Conservation (phyloP, 1,140 invertebrate species). For the Aphis gossypii region DNA sequence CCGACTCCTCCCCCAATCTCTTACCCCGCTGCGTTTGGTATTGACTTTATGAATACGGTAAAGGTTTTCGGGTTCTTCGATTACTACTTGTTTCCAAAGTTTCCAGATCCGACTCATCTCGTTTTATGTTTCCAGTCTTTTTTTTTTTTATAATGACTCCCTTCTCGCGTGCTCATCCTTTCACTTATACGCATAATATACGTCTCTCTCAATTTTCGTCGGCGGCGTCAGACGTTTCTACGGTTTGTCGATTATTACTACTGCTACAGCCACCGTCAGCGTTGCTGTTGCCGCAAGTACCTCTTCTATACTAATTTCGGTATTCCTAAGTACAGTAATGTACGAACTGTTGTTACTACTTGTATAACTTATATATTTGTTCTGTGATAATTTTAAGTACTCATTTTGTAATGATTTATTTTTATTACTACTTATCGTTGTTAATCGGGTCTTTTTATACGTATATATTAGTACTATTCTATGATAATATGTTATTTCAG, state of each 20-base stretch:
- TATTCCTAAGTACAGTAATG: too few relatives aligned
- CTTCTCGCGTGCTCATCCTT: neutral
- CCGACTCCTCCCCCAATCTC: neutral
- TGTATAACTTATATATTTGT: constrained; percentile 44
- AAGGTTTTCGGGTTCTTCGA: constrained; percentile 26
- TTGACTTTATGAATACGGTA: constrained; percentile 22
- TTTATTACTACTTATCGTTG: constrained; percentile 32
- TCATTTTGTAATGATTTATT: constrained; percentile 21
- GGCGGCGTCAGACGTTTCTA: neutral
- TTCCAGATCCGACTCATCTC: neutral
- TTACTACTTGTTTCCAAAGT: neutral
- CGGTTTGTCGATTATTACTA: neutral
- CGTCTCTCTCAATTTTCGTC: neutral
- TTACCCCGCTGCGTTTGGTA: neutral
- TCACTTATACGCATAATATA: neutral
- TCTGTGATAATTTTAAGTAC: constrained; percentile 53
- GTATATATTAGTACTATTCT: constrained; percentile 20
- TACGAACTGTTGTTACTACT: constrained; percentile 16
- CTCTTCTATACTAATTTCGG: neutral
- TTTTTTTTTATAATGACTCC: too few relatives aligned
- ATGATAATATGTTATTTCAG: constrained; percentile 7
- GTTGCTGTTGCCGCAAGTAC: neutral
- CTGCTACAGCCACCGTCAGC: neutral
- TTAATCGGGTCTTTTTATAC: constrained; percentile 44
- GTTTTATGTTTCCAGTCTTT: neutral